Percentiles rank a stretch among this genome's conserved stretches.
These are phyloP conservation scores for Macaca nemestrina DNA, from an alignment of 2,113 vertebrate species.

Conservation along the genomic window DNA sequence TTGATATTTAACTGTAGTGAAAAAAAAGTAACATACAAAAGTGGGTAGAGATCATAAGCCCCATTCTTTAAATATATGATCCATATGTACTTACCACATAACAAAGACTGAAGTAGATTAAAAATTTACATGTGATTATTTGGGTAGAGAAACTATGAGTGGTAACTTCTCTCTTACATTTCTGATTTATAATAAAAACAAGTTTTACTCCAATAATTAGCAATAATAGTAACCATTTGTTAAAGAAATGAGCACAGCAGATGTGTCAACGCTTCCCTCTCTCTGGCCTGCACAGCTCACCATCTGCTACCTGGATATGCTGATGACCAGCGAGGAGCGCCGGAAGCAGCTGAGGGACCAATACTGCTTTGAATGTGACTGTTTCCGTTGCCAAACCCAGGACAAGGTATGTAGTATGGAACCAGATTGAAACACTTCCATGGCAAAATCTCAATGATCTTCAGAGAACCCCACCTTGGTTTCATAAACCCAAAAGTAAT, in stretches of 20 bases:
- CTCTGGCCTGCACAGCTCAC: slow-evolving; percentile 84
- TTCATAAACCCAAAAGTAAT: not conserved
- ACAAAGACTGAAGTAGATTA: not conserved
- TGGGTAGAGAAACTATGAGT: not conserved
- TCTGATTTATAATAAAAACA: not conserved
- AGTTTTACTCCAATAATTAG: not conserved
- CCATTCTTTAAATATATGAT: not conserved
- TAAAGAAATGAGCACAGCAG: not conserved
- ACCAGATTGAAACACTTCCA: not conserved
- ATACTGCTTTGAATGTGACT: slow-evolving; percentile 91
- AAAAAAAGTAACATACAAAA: not conserved
- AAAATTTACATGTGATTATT: not conserved
- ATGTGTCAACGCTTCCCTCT: not conserved
- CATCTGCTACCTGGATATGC: slow-evolving; percentile 91
- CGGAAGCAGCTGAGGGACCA: slow-evolving; percentile 85
- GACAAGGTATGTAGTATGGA: slow-evolving; percentile 84
- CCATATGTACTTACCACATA: not conserved
- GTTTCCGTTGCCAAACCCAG: slow-evolving; percentile 83
- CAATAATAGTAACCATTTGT: not conserved
- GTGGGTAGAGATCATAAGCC: not conserved
- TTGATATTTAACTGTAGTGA: not conserved
- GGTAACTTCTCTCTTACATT: not conserved
- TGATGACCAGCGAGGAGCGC: slow-evolving; percentile 86
- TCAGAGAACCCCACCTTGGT: not conserved
- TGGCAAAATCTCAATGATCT: not conserved